Evolutionary conservation across 2,797 vertebrate species (phyloP).

Genomic region (Stomatorhinus walkeri): DNA sequence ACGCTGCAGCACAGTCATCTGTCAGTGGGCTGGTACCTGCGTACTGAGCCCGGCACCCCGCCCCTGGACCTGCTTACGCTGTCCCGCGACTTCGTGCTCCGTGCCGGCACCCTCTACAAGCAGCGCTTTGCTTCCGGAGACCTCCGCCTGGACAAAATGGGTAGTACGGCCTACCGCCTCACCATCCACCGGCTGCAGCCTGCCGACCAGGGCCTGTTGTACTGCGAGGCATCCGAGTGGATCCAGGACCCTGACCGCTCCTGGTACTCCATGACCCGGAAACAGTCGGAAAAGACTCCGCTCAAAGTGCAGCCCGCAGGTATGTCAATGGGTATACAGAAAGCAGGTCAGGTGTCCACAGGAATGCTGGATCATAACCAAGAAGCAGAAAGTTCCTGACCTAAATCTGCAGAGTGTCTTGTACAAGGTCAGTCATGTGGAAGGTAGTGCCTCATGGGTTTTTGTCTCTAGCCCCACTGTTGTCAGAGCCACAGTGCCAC

Average conservation of each 20-base stretch:
- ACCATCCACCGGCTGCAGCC: slow-evolving; percentile 90
- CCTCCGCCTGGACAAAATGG: slow-evolving; percentile 81
- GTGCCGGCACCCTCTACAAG: slow-evolving; percentile 69
- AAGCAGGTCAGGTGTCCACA: background rate
- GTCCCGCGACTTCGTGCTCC: slow-evolving; percentile 80
- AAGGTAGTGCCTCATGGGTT: background rate
- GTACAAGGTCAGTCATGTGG: background rate
- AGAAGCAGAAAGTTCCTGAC: background rate
- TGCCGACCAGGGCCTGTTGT: slow-evolving; percentile 82
- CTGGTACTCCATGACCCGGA: slow-evolving; percentile 90
- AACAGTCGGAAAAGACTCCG: slow-evolving; percentile 77
- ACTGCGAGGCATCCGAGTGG: slow-evolving; percentile 90
- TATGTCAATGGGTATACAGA: slow-evolving; percentile 34
- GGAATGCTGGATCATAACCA: background rate
- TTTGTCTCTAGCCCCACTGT: background rate
- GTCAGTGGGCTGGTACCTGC: slow-evolving; percentile 83
- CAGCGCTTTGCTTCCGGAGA: slow-evolving; percentile 83
- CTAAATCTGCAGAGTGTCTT: background rate
- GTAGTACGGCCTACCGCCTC: slow-evolving; percentile 74
- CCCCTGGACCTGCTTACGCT: slow-evolving; percentile 79
- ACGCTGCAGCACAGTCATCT: slow-evolving; percentile 83
- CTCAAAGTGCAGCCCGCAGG: slow-evolving; percentile 87
- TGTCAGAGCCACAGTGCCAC: background rate
- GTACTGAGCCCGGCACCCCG: slow-evolving; percentile 47
- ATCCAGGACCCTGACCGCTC: slow-evolving; percentile 83